Conservation (phyloP, 1,140 invertebrate genomes). For the Nebria ingens region DNA sequence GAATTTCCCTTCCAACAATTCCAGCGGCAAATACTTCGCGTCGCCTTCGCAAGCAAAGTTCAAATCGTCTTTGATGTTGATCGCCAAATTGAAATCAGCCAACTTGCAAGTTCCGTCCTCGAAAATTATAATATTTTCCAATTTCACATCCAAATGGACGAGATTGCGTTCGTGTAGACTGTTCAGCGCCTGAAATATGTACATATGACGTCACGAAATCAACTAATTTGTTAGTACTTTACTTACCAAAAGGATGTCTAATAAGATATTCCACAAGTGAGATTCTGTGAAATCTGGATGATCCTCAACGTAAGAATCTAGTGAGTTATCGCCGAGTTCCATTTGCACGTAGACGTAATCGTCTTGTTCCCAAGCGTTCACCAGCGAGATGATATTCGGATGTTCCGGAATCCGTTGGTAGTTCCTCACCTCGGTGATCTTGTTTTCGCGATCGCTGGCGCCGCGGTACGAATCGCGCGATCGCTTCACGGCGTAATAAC, state of each 20-base stretch:
- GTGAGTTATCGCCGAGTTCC: slow-evolving; percentile 51
- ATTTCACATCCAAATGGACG: slow-evolving; percentile 67
- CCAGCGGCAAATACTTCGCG: slow-evolving; percentile 62
- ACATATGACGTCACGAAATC: background rate
- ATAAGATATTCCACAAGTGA: slow-evolving; percentile 33
- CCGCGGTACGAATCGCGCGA: slow-evolving; percentile 49
- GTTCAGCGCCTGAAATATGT: slow-evolving; percentile 43
- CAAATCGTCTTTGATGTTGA: slow-evolving; percentile 49
- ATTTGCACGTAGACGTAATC: slow-evolving; percentile 60
- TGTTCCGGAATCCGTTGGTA: slow-evolving; percentile 57
- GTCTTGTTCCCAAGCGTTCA: slow-evolving; percentile 65
- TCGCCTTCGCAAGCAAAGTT: slow-evolving; percentile 50
- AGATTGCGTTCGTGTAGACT: slow-evolving; percentile 55
- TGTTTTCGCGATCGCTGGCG: slow-evolving; percentile 46
- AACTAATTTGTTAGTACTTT: background rate
- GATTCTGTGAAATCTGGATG: slow-evolving; percentile 36
- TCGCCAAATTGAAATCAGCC: slow-evolving; percentile 64
- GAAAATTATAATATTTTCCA: slow-evolving; percentile 60
- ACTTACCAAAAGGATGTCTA: slow-evolving; percentile 27
- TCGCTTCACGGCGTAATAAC: slow-evolving; percentile 58
- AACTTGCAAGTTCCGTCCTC: slow-evolving; percentile 54
- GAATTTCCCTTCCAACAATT: slow-evolving; percentile 54
- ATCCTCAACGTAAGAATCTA: slow-evolving; percentile 35
- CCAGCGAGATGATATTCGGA: slow-evolving; percentile 55
- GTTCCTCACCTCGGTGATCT: slow-evolving; percentile 57